phyloP scores from a whole-genome alignment of 2,888 invertebrate genomes.

The Leucophenga maculata region DNA sequence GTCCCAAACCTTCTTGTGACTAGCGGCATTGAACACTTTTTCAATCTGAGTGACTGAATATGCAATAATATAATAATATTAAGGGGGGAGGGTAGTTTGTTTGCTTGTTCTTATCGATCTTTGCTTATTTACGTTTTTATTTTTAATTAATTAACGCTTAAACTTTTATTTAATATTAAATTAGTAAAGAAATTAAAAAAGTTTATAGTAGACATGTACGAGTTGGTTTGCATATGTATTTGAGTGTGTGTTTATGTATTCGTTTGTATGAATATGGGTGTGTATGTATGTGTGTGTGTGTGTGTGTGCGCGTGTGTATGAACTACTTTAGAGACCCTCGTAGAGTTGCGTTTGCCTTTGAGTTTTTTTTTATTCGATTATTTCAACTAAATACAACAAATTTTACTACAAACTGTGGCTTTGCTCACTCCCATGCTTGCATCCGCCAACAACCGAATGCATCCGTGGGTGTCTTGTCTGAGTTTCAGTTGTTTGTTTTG shows the following conservation, averaged over 20 bases:
- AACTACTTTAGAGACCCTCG: slow-evolving; percentile 58
- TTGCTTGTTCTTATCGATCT: slow-evolving; percentile 38
- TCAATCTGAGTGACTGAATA: slow-evolving; percentile 97
- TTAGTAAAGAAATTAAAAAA: slow-evolving; percentile 41
- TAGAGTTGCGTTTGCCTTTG: not conserved
- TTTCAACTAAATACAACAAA: slow-evolving; percentile 7
- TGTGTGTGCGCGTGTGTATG: not conserved
- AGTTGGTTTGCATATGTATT: not conserved
- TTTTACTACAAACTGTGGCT: slow-evolving; percentile 2
- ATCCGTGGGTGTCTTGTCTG: slow-evolving; percentile 24
- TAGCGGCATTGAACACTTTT: slow-evolving; percentile 95
- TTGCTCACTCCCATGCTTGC: not conserved
- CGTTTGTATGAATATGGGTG: not conserved
- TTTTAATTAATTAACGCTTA: slow-evolving; percentile 43
- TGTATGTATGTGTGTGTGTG: not conserved
- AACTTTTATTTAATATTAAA: slow-evolving; percentile 41
- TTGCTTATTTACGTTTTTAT: slow-evolving; percentile 36
- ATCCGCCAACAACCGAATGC: not conserved
- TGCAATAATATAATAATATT: slow-evolving; percentile 71
- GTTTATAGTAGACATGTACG: slow-evolving; percentile 45
- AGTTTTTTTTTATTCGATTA: slow-evolving; percentile 8
- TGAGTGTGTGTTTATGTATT: not conserved
- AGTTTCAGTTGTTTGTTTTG: slow-evolving; percentile 4
- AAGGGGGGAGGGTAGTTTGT: slow-evolving; percentile 62
- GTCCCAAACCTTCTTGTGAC: slow-evolving; percentile 99